Base-by-base conservation (phyloP, 2,113 vertebrate species). In the Sinocyclocheilus grahami region DNA sequence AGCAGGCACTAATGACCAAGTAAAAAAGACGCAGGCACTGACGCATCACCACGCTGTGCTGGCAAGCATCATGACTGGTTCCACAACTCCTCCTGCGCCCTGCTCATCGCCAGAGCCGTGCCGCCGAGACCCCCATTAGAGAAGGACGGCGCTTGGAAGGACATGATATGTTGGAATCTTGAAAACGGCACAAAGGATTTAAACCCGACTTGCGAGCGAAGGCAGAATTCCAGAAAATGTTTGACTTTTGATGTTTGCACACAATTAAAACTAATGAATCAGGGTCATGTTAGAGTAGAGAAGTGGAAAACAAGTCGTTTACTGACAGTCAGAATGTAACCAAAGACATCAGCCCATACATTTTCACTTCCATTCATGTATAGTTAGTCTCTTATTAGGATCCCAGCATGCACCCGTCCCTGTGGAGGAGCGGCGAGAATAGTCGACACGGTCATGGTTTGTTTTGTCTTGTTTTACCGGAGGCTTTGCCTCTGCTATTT, bases 41-140 rank as follows among this genome's bases (percentile, higher is more conserved):
- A 89, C 83, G 39, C 86, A 81, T 89, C 82, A 69, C 82, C 78
- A 79, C 85, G 75, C 85, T 83, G 67, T 27, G 33, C 53, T 86
- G 85, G 85, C 82, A 30, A 51, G 16, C 51, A 71, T 84, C 60
- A 67, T 69, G 76, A 22, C 27, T 30, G 69, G 37, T 86, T 78
- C 82, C 63, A 39, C 48, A 39, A 74, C 78, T 84, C 58, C 78
- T 60, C 84, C 75, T 86, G 62, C 22, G 74, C 58, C 58, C 86
- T 39, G 37, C 74, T 86, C 18, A 16, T 62, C 74, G 85, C 78
- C 85, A 87, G 46, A 82, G 76, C 82, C 6, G 42, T 85, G 82
- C 88, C 69, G 27, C 78, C 6, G 48, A 81, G 30, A 81, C 85
- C 60, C 67, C 55, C 78, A 78, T 83, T 83, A 69, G 62, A 60